These are phyloP conservation scores for Caenorhabditis panamensis DNA, from an alignment of 2,888 invertebrate genomes.

Conservation along the genomic window DNA sequence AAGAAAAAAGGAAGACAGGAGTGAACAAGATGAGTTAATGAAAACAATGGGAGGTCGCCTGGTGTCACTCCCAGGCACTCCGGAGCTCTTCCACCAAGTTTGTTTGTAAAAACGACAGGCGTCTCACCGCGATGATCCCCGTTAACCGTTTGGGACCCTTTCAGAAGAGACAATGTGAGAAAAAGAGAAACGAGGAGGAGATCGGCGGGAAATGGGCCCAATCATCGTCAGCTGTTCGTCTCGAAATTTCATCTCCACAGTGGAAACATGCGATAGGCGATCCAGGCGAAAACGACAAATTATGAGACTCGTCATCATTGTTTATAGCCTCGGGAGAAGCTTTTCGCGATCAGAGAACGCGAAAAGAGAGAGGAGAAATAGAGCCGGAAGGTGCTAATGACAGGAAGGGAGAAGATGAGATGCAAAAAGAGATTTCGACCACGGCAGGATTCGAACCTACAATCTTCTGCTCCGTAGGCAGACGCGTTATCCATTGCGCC, in stretches of 20 bases:
- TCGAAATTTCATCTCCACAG: constrained; percentile 43
- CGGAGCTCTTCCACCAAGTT: constrained; percentile 25
- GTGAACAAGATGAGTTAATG: constrained; percentile 19
- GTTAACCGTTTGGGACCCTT: constrained; percentile 28
- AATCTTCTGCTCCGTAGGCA: constrained; percentile 82
- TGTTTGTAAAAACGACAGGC: constrained; percentile 37
- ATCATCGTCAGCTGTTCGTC: constrained; percentile 59
- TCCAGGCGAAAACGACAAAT: constrained; percentile 33
- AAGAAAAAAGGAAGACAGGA: not conserved
- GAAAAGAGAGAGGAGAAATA: not conserved
- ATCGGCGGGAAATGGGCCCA: constrained; percentile 32
- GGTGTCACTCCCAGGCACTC: not conserved
- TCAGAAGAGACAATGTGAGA: constrained; percentile 28
- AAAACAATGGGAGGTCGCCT: constrained; percentile 36
- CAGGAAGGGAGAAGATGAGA: not conserved
- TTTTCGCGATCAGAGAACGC: constrained; percentile 25
- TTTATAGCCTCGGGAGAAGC: constrained; percentile 14
- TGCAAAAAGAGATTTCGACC: constrained; percentile 60
- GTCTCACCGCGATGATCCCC: constrained; percentile 18
- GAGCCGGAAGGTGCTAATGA: constrained; percentile 38
- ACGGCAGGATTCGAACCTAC: constrained; percentile 81
- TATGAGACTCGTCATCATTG: constrained; percentile 32
- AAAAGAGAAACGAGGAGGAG: constrained; percentile 17
- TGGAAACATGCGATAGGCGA: constrained; percentile 40
- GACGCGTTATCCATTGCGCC: constrained; percentile 80